Evolutionary conservation across 2,797 vertebrate species (phyloP), one percentile per base, ranked within the genome.

Genomic region (Pipistrellus nathusii): DNA sequence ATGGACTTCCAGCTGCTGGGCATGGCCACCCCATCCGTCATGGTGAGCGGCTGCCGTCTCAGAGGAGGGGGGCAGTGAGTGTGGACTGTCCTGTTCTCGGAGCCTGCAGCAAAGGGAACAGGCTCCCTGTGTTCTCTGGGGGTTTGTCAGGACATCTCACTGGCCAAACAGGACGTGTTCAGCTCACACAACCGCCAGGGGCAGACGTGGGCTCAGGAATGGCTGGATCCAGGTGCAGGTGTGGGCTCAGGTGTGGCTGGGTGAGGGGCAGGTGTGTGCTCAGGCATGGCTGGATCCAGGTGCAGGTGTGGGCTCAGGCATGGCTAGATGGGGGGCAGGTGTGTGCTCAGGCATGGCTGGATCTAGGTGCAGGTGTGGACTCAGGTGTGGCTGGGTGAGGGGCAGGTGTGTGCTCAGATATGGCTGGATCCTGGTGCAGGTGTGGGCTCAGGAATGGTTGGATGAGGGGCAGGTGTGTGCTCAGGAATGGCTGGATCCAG

Each of bases 1-100:
- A 99, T 99, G 99, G 99, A 99, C 0, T 99, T 99, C 98, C 99
- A 99, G 85, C 99, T 99, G 98, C 99, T 99, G 78, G 98, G 98
- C 98, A 98, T 99, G 98, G 98, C 98, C 0, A 98, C 18, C 12
- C 1, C 99, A 87, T 98, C 99, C 0, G 98, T 99, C 85, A 99
- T 99, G 99, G 99, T 99, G 98, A 98, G 71, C 9, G 64, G 72
- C 51, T 25, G 20, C 0, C 3, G 5, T 53, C 78, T 13, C 38
- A 1, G 53, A 2, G 0, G 44, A 10, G 15, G 1, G 1, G 10
- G 57, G 3, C 12, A 0, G 9, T 13, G 0, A 8, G 1, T 0
- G 0, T 1, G 25, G 68, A 3, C 57, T 3, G 11, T 35, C 51
- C 71, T 18, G n/a, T 32, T 30, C 77, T 41, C 0, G 0, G 62